Percentiles rank a stretch among this genome's conserved stretches.
phyloP scores from a whole-genome alignment of 2,888 invertebrate species.

The Sisyra terminalis region DNA sequence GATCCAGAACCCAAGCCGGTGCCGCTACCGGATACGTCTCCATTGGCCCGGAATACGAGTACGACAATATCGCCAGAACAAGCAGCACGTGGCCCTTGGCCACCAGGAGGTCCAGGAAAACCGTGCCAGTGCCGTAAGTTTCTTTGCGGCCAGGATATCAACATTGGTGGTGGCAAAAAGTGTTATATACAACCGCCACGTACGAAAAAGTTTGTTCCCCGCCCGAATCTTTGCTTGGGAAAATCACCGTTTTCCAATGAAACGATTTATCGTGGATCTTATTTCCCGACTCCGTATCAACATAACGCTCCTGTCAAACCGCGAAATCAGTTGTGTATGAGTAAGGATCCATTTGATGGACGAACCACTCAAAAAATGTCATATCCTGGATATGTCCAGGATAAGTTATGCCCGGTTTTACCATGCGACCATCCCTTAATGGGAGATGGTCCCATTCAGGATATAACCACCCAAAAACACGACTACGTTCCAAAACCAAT shows the following conservation, averaged over 20 bases:
- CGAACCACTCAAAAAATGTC: constrained; percentile 39
- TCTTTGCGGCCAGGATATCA: neutral
- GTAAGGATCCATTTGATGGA: constrained; percentile 28
- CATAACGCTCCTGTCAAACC: constrained; percentile 23
- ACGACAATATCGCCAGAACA: neutral
- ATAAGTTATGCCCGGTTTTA: constrained; percentile 36
- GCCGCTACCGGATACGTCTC: too few species aligned
- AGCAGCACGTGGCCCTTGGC: neutral
- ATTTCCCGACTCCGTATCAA: constrained; percentile 31
- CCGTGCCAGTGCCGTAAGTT: constrained; percentile 1
- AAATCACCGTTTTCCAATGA: constrained; percentile 16
- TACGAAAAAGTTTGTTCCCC: constrained; percentile 38
- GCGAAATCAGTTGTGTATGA: constrained; percentile 24
- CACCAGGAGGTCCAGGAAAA: neutral
- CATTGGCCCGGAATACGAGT: too few species aligned
- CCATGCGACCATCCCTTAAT: constrained; percentile 44
- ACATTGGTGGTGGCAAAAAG: constrained; percentile 15
- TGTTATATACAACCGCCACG: constrained; percentile 35
- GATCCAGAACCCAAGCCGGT: too few species aligned
- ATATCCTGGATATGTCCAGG: constrained; percentile 31
- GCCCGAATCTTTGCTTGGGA: constrained; percentile 17
- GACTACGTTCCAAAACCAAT: constrained; percentile 50
- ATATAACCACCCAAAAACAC: constrained; percentile 53
- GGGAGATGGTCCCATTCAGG: constrained; percentile 51
- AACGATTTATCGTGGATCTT: constrained; percentile 50